Base-by-base conservation (phyloP, 2,888 invertebrate genomes). In the Vesta saturnalis region DNA sequence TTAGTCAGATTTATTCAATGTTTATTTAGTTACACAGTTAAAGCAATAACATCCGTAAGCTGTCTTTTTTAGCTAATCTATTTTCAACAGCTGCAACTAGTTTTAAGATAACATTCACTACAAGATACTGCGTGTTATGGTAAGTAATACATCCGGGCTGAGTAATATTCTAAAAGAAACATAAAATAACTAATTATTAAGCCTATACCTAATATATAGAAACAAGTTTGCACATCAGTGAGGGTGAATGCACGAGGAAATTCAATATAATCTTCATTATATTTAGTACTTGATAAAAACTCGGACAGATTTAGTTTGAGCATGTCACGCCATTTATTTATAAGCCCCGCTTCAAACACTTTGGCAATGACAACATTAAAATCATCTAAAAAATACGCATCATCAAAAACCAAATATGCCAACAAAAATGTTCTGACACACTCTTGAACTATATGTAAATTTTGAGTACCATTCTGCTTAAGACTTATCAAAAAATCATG, bases 391-490 rank as follows among this genome's bases (percentile, higher is more conserved):
- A 79, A 83, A 0, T 83, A 80, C 0, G 83, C 84, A 3, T 82
- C 77, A 46, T 76, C 78, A 0, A 78, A 77, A 55, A 80, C 71
- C 3, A 83, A 70, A 70, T 82, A 85, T 0, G 81, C 83, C 14
- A 85, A 77, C 43, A 81, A 79, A 71, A 83, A 85, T 2, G 69
- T 79, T 67, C 82, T 81, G 0, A 85, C 85, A 35, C 85, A 85
- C 64, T 85, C 82, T 0, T 80, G 78, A 16, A 85, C 80, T 62
- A 80, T 78, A 71, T 83, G 82, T 16, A 81, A 18, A 23, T 8
- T 43, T 6, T 10, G 1, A 0, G 14, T 35, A 0, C 15, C 6
- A 2, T 19, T 15, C n/a, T 47, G 35, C 23, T 60, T 39, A 10
- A 64, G 74, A 69, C 77, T n/a, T 6, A 54, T 35, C 1, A 63